These are phyloP conservation scores for Myrmophylax atrothorax DNA, from an alignment of 2,113 vertebrate genomes.

Conservation along the genomic window DNA sequence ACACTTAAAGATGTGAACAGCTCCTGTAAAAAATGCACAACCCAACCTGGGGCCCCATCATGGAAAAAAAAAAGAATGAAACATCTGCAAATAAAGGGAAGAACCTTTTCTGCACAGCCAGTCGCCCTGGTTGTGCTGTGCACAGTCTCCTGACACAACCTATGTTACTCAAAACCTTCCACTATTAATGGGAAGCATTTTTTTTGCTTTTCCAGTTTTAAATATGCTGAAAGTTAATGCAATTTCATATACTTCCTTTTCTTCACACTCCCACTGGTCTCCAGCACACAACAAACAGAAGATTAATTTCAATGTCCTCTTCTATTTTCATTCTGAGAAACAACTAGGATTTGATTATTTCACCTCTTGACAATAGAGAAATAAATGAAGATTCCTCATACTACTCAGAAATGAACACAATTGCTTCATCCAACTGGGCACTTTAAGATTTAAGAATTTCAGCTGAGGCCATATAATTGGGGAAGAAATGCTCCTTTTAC, in stretches of 20 bases:
- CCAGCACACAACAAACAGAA: background rate
- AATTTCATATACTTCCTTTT: background rate
- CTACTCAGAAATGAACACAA: background rate
- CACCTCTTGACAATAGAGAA: background rate
- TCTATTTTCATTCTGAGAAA: background rate
- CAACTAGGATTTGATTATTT: background rate
- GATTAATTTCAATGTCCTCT: background rate
- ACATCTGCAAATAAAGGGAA: background rate
- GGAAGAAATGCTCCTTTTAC: background rate
- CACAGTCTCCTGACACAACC: background rate
- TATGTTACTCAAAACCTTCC: background rate
- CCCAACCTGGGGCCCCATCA: accelerated
- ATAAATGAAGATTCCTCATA: background rate
- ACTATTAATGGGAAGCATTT: background rate
- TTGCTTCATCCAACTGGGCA: background rate
- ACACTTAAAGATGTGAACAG: background rate
- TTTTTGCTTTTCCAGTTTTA: background rate
- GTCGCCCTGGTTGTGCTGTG: accelerated
- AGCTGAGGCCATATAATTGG: background rate
- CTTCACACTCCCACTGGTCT: background rate
- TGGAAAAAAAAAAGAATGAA: background rate
- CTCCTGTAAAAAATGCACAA: background rate
- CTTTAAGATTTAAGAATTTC: background rate
- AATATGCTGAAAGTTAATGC: background rate
- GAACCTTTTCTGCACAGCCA: background rate